Conservation (phyloP, 2,797 vertebrate species). For the Momotus momota region DNA sequence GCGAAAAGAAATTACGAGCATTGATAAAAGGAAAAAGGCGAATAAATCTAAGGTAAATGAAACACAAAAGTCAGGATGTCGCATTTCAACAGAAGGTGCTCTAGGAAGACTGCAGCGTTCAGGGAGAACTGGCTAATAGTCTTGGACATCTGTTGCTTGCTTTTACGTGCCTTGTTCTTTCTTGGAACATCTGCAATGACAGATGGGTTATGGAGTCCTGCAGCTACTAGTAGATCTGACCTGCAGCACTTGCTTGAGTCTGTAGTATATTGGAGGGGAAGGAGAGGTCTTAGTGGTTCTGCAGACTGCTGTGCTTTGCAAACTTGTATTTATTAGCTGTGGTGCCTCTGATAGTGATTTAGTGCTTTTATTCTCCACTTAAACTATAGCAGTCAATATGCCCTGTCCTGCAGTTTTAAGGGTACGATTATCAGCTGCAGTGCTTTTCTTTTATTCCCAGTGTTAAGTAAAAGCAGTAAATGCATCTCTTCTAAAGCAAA, state of each 20-base stretch:
- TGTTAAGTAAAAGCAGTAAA: neutral
- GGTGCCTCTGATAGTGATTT: neutral
- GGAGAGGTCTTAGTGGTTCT: neutral
- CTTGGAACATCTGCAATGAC: neutral
- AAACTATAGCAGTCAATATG: neutral
- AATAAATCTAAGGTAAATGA: constrained; percentile 91
- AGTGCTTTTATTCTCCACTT: neutral
- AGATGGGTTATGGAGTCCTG: constrained; percentile 14
- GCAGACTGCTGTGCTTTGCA: neutral
- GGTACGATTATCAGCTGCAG: neutral
- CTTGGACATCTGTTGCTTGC: constrained; percentile 7
- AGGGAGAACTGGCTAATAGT: neutral
- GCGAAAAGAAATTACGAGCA: constrained; percentile 81
- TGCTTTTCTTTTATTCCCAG: neutral
- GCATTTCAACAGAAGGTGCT: neutral
- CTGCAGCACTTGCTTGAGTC: neutral
- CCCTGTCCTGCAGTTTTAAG: neutral
- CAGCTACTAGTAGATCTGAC: neutral
- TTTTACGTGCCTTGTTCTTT: neutral
- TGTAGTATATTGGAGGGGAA: neutral
- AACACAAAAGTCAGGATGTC: neutral
- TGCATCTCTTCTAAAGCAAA: neutral
- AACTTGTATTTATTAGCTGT: neutral
- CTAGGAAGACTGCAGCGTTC: neutral
- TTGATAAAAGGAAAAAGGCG: constrained; percentile 92